Evolutionary conservation across 2,797 vertebrate species (phyloP).

Genomic region (Siniperca undulata): DNA sequence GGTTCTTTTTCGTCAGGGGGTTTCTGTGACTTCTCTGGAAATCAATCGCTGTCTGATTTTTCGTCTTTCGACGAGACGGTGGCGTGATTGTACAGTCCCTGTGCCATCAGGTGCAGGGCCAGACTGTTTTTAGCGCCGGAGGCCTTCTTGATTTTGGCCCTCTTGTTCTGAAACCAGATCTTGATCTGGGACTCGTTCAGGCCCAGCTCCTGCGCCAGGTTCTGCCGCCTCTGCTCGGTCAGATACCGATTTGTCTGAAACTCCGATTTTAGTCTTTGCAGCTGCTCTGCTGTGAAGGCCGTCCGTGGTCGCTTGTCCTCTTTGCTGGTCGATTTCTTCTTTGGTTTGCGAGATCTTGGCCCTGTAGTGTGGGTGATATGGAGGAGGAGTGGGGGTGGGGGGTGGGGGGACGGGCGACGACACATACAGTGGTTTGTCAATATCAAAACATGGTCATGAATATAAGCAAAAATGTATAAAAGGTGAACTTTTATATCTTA

Average conservation of each 20-base stretch:
- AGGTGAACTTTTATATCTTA: neutral
- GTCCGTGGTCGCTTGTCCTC: constrained; percentile 96
- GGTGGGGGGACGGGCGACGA: constrained; percentile 34
- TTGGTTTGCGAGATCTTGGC: constrained; percentile 98
- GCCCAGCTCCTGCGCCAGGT: constrained; percentile 93
- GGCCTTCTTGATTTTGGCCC: constrained; percentile 97
- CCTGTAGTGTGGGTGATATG: constrained; percentile 80
- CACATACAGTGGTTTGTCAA: constrained; percentile 31
- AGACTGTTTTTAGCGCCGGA: constrained; percentile 90
- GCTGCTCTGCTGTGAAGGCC: constrained; percentile 95
- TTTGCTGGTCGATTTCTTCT: constrained; percentile 95
- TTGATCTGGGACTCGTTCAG: constrained; percentile 97
- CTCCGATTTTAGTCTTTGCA: constrained; percentile 94
- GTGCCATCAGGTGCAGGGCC: constrained; percentile 95
- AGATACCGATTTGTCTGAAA: constrained; percentile 95
- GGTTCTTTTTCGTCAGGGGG: constrained; percentile 76
- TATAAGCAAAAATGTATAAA: neutral
- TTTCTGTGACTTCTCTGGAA: constrained; percentile 69
- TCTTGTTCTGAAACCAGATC: constrained; percentile 98
- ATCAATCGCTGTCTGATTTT: constrained; percentile 98
- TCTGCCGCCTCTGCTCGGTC: constrained; percentile 94
- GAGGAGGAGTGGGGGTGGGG: constrained; percentile 3
- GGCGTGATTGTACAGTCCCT: constrained; percentile 96
- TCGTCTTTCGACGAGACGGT: constrained; percentile 94
- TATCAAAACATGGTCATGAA: neutral